Evolutionary conservation across 1,140 invertebrate species (phyloP), one percentile per base, ranked within the genome.

Genomic region (Gonatopus flavifemur): DNA sequence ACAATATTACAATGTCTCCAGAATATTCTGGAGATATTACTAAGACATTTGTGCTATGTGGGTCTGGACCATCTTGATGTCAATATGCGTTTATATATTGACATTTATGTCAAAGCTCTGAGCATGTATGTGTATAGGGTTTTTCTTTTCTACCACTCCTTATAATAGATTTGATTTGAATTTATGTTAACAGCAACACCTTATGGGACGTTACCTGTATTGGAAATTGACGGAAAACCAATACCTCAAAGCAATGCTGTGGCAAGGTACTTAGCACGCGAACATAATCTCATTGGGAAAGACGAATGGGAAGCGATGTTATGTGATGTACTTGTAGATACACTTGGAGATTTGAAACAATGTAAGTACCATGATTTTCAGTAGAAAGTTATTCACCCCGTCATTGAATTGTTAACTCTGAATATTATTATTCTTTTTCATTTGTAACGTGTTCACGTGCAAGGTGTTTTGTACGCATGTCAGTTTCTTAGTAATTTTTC

Each of bases 181-280:
- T 41, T 49, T 58, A 28, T 28, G 22, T 59, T 54, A 21, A 24
- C 55, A 81, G 82, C 59, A 10, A 73, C 76, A 56, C 84, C 84
- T 2, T 87, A 85, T 57, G 86, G 86, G 28, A 83, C 84, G 69
- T 62, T 89, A 38, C 88, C 88, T 1, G 76, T 87, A 6, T 61
- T 89, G 43, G 84, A 86, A 62, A 80, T 88, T 24, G 82, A 88
- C 59, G 87, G 85, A 2, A 82, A 84, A 61, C 63, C 69, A 35
- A 77, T 86, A 40, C 78, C 82, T 0, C 86, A 89, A 62, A 85
- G 83, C 53, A 71, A 82, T 30, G 82, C 87, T 5, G 83, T 89
- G 28, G 79, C 80, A 5, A 74, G 85, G 50, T 89, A 85, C 73
- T 69, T 90, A 16, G 88, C 84, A 0, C 76, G 70, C 37, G 74